These are phyloP conservation scores for Mionectes macconnelli DNA, from an alignment of 2,113 vertebrate species.

Conservation along the genomic window DNA sequence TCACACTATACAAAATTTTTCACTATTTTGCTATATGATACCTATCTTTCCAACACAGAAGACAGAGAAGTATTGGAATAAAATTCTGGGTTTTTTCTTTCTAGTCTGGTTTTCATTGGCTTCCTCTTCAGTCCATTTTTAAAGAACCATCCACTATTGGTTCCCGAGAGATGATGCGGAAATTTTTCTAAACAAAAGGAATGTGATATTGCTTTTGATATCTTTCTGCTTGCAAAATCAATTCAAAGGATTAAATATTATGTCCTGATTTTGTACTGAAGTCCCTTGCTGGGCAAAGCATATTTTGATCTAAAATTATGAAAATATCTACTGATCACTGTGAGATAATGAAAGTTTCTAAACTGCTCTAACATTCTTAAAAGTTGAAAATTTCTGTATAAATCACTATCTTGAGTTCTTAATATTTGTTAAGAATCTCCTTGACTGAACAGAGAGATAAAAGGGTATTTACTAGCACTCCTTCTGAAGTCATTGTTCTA, in stretches of 20 bases:
- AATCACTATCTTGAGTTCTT: not conserved
- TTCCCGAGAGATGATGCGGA: not conserved
- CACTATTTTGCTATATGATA: not conserved
- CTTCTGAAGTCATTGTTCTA: conserved; percentile 19
- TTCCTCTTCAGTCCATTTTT: not conserved
- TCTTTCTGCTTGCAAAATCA: not conserved
- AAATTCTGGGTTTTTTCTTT: not conserved
- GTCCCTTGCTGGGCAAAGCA: not conserved
- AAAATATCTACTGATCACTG: not conserved
- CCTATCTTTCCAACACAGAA: not conserved
- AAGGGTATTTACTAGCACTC: not conserved
- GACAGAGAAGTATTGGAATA: not conserved
- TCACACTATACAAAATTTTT: not conserved
- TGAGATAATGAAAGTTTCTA: not conserved
- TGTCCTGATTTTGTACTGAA: not conserved
- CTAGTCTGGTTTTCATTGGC: not conserved
- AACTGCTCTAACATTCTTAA: not conserved
- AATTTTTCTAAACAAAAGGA: not conserved
- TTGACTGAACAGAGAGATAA: not conserved
- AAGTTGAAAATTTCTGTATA: not conserved
- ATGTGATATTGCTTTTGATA: not conserved
- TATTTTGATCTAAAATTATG: not conserved
- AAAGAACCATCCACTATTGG: not conserved
- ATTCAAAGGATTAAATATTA: not conserved
- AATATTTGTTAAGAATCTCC: not conserved